These are phyloP conservation scores for Atta colombica DNA, from an alignment of 1,140 invertebrate species.

Conservation along the genomic window DNA sequence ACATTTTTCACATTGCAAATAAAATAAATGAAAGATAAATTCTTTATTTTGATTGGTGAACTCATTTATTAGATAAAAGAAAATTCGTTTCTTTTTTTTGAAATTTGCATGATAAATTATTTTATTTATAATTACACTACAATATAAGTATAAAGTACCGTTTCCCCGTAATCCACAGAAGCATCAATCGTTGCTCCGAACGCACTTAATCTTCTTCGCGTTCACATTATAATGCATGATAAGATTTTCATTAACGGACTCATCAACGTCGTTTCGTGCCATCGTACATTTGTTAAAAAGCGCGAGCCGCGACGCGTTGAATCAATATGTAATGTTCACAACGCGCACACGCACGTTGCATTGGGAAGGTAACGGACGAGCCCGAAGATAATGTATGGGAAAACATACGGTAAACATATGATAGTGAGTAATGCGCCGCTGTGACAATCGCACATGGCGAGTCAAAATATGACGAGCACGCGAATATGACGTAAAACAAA, in stretches of 20 bases:
- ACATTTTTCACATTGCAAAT: background rate
- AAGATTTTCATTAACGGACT: slow-evolving; percentile 24
- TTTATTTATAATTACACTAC: slow-evolving; percentile 17
- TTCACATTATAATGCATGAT: background rate
- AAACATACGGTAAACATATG: slow-evolving; percentile 13
- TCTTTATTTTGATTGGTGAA: background rate
- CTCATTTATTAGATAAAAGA: background rate
- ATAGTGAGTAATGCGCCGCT: slow-evolving; percentile 44
- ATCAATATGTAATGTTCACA: slow-evolving; percentile 22
- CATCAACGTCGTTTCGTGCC: background rate
- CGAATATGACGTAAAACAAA: slow-evolving; percentile 43
- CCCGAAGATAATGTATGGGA: slow-evolving; percentile 19
- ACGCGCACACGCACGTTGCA: background rate
- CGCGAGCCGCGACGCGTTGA: background rate
- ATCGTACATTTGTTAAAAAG: slow-evolving; percentile 11
- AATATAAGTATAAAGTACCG: background rate
- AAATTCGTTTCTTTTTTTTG: background rate
- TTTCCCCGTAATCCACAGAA: slow-evolving; percentile 20
- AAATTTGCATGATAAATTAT: background rate
- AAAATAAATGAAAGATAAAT: slow-evolving; percentile 16
- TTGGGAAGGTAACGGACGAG: slow-evolving; percentile 10
- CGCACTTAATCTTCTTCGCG: background rate
- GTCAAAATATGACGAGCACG: slow-evolving; percentile 42
- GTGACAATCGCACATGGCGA: slow-evolving; percentile 44
- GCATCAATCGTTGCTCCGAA: slow-evolving; percentile 4